A percentile compares a stretch with the other conserved stretches of the same genome.
Conservation (phyloP, 2,888 invertebrate species). For the Sepiola atlantica region DNA sequence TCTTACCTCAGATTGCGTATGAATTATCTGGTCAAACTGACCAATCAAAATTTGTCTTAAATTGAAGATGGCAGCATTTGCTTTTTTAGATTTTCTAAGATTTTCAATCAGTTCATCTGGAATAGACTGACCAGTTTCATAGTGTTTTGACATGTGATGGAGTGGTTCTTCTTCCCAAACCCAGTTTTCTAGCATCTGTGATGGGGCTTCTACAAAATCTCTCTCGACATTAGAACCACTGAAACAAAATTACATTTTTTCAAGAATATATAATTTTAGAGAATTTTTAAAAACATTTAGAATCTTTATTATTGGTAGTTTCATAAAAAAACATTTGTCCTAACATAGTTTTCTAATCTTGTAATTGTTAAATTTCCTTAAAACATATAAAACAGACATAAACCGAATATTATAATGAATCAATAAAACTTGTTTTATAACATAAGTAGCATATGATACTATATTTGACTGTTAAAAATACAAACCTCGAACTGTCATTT, state of each 20-base stretch:
- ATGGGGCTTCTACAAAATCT: conserved; percentile 78
- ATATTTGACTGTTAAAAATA: background rate
- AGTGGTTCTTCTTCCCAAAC: conserved; percentile 77
- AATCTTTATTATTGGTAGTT: background rate
- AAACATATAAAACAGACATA: too few relatives aligned
- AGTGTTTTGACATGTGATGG: conserved; percentile 76
- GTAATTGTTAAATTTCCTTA: background rate
- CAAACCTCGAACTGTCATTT: background rate
- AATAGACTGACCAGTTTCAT: conserved; percentile 71
- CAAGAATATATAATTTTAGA: background rate
- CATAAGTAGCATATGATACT: background rate
- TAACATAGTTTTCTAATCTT: background rate
- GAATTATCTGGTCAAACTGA: conserved; percentile 76
- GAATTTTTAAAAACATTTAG: background rate
- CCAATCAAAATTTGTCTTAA: conserved; percentile 76
- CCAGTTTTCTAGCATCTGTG: conserved; percentile 78
- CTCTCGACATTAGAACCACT: conserved; percentile 76
- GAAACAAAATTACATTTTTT: conserved; percentile 48
- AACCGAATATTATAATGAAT: too few relatives aligned
- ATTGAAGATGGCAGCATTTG: conserved; percentile 76
- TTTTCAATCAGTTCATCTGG: conserved; percentile 75
- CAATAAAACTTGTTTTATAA: background rate
- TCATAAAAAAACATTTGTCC: background rate
- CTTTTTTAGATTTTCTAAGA: conserved; percentile 74
- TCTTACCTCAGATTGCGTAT: conserved; percentile 68